Evolutionary conservation across 2,888 invertebrate species (phyloP), one percentile per base, ranked within the genome.

Genomic region (Coremacera marginata): DNA sequence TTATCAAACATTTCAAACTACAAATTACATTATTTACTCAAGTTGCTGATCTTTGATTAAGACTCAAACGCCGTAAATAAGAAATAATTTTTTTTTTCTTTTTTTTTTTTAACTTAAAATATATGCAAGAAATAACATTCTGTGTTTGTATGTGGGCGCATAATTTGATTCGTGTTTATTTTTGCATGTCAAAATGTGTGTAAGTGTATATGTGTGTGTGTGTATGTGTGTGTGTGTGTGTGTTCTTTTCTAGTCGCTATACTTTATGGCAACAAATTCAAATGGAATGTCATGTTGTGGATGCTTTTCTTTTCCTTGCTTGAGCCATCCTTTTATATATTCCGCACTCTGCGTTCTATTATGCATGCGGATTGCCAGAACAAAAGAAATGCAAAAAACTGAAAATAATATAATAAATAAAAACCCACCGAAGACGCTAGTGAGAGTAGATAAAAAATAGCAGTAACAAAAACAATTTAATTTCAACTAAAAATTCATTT

Each of bases 291-390:
- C 49, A 37, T 14, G 19, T 14, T 62, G 25, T 49, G 44, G 7
- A 44, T 22, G 51, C 25, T 49, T 44, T 70, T 49, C 22, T 68
- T 19, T 62, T 27, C 14, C 0, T 3, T 73, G 31, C 34, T 44
- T 44, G 14, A 11, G 44, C 11, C 44, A 44, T 37, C 19, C 19
- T 67, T 31, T n/a, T 67, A 22, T 73, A 34, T 67, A 22, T 73
- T 9, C 16, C 22, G 55, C 31, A 16, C 37, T 60, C 27, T 52
- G 31, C 31, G 31, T 49, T 57, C 34, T 57, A 55, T 55, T 70
- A 70, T 70, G 57, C 70, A 52, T 70, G 49, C 44, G 67, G 11
- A 55, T 55, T 16, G 34, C n/a, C 52, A 70, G 19, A 14, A 70
- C 27, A 25, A 22, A 52, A n/a, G n/a, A 55, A 70, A 57, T 22